Percentiles rank a stretch among this genome's conserved stretches.
phyloP scores from a whole-genome alignment of 2,113 vertebrate species.

The Proterorhinus semilunaris region DNA sequence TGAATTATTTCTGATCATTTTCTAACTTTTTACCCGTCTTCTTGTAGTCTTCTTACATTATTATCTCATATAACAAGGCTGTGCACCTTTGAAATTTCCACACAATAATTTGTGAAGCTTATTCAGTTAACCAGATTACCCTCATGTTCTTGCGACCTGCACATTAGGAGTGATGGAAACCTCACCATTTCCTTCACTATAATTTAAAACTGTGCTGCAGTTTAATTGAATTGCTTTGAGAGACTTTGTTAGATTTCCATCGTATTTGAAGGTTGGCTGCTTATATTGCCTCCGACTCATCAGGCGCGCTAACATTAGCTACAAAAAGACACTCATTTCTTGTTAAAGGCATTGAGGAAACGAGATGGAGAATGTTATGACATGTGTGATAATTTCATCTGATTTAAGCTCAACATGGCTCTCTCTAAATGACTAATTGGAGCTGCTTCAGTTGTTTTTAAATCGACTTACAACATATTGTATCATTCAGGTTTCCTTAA shows the following conservation, averaged over 20 bases:
- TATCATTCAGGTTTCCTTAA: too few species aligned
- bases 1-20: too few species aligned
- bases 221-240: conserved; percentile 5
- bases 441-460: too few species aligned
- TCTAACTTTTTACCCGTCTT: too few species aligned
- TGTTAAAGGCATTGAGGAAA: conserved; percentile 3
- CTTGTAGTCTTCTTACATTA: not conserved
- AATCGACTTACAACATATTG: not conserved
- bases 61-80: not conserved
- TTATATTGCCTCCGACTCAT: conserved; percentile 29
- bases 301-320: conserved; percentile 18
- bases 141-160: not conserved
- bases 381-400: conserved; percentile 12
- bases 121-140: not conserved
- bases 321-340: conserved; percentile 17
- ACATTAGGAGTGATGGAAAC: not conserved
- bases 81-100: not conserved
- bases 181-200: not conserved
- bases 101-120: not conserved
- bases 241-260: conserved; percentile 1
- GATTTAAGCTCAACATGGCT: conserved; percentile 5
- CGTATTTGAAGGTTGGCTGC: conserved; percentile 13
- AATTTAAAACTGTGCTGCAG: not conserved
- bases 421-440: not conserved
- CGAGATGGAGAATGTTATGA: not conserved